Conservation (phyloP, 2,113 vertebrate species). For the Stomatorhinus ivindoensis region DNA sequence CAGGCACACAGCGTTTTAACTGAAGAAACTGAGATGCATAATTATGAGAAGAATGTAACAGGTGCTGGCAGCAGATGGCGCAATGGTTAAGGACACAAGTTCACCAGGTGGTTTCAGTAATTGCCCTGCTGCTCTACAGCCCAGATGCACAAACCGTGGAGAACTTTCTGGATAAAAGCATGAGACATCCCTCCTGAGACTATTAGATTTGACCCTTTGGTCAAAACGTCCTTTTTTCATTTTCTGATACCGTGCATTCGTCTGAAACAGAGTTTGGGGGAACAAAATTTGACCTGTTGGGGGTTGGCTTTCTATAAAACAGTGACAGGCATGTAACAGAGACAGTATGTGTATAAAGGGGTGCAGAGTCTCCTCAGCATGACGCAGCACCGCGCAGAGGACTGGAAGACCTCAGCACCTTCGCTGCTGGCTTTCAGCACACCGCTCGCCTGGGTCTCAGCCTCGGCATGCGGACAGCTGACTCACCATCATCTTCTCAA, state of each 20-base stretch:
- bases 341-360: not conserved
- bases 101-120: not conserved
- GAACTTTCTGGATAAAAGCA: not conserved
- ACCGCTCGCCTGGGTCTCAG: not conserved
- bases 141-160: not conserved
- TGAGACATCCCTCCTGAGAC: not conserved
- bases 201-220: not conserved
- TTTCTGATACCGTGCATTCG: not conserved
- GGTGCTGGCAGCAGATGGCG: not conserved
- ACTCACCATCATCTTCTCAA: conserved; percentile 99
- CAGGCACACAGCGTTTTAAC: not conserved
- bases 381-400: not conserved
- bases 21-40: not conserved
- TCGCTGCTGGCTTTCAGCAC: not conserved
- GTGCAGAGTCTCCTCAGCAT: not conserved
- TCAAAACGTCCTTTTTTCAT: not conserved
- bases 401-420: not conserved
- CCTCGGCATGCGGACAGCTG: not conserved
- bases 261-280: not conserved
- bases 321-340: not conserved
- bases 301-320: not conserved
- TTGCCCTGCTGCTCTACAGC: not conserved
- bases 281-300: not conserved
- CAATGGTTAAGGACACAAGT: not conserved
- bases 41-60: not conserved